phyloP scores from a whole-genome alignment of 2,797 vertebrate genomes.

The Danio albolineatus region DNA sequence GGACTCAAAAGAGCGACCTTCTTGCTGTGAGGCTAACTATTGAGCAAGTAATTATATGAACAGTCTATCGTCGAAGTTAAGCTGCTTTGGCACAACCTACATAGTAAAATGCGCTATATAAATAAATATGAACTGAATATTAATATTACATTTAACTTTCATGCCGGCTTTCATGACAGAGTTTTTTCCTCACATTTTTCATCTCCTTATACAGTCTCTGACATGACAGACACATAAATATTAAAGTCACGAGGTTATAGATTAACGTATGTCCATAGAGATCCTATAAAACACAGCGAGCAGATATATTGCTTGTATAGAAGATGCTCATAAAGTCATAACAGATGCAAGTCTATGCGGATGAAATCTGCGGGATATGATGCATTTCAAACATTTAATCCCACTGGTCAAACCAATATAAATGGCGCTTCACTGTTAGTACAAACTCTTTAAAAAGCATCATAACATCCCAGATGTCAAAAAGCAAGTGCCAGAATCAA shows the following conservation, averaged over 20 bases:
- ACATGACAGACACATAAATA: not conserved
- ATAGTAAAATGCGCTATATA: too few species aligned
- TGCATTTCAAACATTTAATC: conserved; percentile 8
- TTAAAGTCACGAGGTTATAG: not conserved
- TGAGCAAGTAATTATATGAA: too few species aligned
- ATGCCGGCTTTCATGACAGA: too few species aligned
- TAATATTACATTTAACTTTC: too few species aligned
- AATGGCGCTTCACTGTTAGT: not conserved
- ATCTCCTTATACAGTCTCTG: not conserved
- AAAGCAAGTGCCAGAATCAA: not conserved
- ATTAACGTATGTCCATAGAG: conserved; percentile 14
- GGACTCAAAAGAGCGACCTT: too few species aligned
- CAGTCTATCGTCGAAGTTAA: too few species aligned
- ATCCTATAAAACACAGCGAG: not conserved
- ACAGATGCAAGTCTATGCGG: conserved; percentile 15
- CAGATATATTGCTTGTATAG: not conserved
- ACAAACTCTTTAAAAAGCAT: not conserved
- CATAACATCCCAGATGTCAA: not conserved
- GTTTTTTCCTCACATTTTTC: not conserved
- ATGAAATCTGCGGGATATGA: conserved; percentile 1
- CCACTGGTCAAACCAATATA: too few species aligned
- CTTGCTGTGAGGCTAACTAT: too few species aligned
- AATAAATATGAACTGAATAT: too few species aligned
- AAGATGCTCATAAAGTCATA: conserved; percentile 9
- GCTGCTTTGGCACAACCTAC: too few species aligned